A percentile compares a stretch with the other conserved stretches of the same genome.
Conservation (phyloP, 64 coral and sea anemone species). For the Stichodactyla mertensii region DNA sequence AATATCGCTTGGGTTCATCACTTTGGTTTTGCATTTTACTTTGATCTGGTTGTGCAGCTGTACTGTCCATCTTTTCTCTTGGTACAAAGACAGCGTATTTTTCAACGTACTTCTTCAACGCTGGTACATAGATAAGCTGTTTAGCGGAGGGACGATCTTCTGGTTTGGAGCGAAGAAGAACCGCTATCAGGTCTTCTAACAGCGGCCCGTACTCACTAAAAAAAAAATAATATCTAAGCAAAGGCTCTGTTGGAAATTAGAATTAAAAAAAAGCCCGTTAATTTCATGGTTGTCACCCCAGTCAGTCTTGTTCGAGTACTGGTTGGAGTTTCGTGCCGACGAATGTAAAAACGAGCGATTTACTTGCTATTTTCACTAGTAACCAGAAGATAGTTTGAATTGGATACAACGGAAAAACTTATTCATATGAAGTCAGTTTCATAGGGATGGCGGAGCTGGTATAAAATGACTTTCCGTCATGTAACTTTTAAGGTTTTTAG, state of each 20-base stretch:
- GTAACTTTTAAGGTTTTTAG: too few relatives aligned
- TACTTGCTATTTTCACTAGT: too few relatives aligned
- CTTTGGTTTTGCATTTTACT: not conserved
- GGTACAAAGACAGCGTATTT: constrained; percentile 43
- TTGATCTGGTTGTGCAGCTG: not conserved
- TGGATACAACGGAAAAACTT: too few relatives aligned
- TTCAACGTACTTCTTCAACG: constrained; percentile 73
- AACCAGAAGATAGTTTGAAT: too few relatives aligned
- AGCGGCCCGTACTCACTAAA: constrained; percentile 75
- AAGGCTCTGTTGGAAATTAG: not conserved
- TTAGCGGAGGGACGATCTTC: constrained; percentile 83
- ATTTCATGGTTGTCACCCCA: too few relatives aligned
- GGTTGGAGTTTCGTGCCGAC: too few relatives aligned
- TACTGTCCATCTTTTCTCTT: constrained; percentile 26
- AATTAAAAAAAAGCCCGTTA: too few relatives aligned
- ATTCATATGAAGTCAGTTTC: too few relatives aligned
- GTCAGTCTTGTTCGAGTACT: too few relatives aligned
- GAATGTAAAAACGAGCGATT: too few relatives aligned
- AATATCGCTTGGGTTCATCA: not conserved
- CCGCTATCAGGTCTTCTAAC: constrained; percentile 74
- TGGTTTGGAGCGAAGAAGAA: constrained; percentile 71
- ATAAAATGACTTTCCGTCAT: too few relatives aligned
- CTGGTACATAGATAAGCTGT: constrained; percentile 80
- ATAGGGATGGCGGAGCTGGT: too few relatives aligned
- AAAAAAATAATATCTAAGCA: not conserved